Conservation (phyloP, 2,797 vertebrate genomes). For the Tympanoctomys barrerae region DNA sequence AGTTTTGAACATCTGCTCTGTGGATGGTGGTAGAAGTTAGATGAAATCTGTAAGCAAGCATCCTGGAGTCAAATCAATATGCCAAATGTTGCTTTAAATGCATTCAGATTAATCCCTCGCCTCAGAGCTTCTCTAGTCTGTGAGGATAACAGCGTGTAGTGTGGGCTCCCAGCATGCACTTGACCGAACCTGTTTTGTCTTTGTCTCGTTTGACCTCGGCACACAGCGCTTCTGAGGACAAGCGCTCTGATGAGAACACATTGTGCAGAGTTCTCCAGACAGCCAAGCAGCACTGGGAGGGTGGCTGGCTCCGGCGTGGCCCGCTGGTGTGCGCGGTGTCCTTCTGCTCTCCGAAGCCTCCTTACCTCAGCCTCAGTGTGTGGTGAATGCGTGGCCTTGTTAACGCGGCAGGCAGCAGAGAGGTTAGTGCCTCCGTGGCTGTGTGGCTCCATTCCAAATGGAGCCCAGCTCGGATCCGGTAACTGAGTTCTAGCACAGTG, state of each 20-base stretch:
- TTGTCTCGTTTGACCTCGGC: not conserved
- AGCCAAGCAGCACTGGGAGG: not conserved
- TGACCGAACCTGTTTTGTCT: not conserved
- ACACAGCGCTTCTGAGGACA: not conserved
- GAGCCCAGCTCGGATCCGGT: not conserved
- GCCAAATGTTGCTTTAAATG: not conserved
- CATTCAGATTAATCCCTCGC: not conserved
- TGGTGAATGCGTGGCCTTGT: conserved; percentile 44
- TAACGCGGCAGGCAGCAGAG: conserved; percentile 19
- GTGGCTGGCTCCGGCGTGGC: not conserved
- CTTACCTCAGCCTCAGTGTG: not conserved
- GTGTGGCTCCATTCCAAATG: not conserved
- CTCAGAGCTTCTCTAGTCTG: not conserved
- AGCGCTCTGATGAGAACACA: not conserved
- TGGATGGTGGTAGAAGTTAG: not conserved
- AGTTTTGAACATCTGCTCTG: not conserved
- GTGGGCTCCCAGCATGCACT: conserved; percentile 24
- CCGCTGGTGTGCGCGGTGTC: not conserved
- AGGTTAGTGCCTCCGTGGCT: not conserved
- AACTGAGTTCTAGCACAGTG: not conserved
- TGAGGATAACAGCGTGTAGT: not conserved
- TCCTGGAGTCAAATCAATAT: conserved; percentile 15
- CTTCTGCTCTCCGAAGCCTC: not conserved
- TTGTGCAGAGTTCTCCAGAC: not conserved
- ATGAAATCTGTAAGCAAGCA: conserved; percentile 20